These are phyloP conservation scores for Nannospalax galili DNA, from an alignment of 2,113 vertebrate genomes.

Conservation along the genomic window DNA sequence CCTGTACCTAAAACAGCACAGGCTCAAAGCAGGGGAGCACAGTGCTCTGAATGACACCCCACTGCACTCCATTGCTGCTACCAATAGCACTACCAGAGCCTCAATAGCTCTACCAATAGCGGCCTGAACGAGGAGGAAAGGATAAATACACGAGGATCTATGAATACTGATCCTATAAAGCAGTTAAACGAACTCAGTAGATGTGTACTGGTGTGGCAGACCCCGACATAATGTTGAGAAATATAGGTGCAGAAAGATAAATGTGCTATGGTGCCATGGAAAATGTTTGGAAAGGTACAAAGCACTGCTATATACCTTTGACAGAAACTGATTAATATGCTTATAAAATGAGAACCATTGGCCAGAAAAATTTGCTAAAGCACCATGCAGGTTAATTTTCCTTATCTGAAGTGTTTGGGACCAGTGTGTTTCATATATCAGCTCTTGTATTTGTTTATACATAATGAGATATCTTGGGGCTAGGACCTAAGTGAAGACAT, in stretches of 20 bases:
- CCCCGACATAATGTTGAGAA: not conserved
- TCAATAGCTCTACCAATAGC: not conserved
- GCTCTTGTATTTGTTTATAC: not conserved
- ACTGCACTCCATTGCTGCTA: not conserved
- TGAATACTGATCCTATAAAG: not conserved
- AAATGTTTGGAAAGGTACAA: not conserved
- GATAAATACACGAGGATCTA: not conserved
- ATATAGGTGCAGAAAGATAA: not conserved
- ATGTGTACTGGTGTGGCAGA: not conserved
- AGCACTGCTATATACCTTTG: not conserved
- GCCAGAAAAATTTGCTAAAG: not conserved
- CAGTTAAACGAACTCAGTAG: not conserved
- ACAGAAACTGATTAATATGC: not conserved
- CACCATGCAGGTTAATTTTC: too few relatives aligned
- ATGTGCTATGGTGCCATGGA: not conserved
- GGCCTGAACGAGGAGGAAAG: not conserved
- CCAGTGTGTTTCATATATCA: not conserved
- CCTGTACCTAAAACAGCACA: not conserved
- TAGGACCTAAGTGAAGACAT: not conserved
- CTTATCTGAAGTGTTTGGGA: not conserved
- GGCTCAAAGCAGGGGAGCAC: not conserved
- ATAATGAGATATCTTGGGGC: not conserved
- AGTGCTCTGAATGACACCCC: not conserved
- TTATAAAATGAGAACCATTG: not conserved
- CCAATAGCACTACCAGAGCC: not conserved